Evolutionary conservation across 2,888 invertebrate genomes (phyloP).

Genomic region (Oxycera nigricornis): DNA sequence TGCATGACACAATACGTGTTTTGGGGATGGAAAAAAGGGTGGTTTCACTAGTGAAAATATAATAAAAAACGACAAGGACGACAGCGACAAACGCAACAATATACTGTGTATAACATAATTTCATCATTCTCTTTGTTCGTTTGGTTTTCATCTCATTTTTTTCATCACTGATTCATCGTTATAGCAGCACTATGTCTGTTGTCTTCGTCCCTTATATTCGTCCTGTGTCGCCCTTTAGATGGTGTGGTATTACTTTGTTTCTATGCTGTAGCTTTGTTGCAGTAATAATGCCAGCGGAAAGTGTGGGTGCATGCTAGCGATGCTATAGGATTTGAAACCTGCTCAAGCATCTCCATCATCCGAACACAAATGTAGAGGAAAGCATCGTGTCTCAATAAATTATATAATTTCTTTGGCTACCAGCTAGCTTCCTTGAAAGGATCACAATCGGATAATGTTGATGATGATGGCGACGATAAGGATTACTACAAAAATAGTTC

Average conservation of each 20-base stretch:
- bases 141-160: not conserved
- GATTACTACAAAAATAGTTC: not conserved
- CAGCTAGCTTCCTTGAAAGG: not conserved
- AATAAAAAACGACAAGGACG: not conserved
- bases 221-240: not conserved
- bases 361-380: not conserved
- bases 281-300: not conserved
- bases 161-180: not conserved
- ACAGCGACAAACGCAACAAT: not conserved
- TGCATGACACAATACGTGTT: no score
- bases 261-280: not conserved
- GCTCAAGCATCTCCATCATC: no score
- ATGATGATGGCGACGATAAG: no score
- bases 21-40: not conserved
- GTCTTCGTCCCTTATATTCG: not conserved
- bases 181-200: not conserved
- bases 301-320: not conserved
- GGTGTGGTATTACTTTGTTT: not conserved
- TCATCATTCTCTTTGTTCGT: constrained; percentile 1
- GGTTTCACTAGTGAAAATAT: not conserved
- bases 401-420: not conserved
- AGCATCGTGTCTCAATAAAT: not conserved
- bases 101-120: not conserved
- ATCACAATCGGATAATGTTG: not conserved
- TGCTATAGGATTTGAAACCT: not conserved